These are phyloP conservation scores for Rotaria socialis DNA, from an alignment of 2,888 invertebrate species.

Conservation along the genomic window DNA sequence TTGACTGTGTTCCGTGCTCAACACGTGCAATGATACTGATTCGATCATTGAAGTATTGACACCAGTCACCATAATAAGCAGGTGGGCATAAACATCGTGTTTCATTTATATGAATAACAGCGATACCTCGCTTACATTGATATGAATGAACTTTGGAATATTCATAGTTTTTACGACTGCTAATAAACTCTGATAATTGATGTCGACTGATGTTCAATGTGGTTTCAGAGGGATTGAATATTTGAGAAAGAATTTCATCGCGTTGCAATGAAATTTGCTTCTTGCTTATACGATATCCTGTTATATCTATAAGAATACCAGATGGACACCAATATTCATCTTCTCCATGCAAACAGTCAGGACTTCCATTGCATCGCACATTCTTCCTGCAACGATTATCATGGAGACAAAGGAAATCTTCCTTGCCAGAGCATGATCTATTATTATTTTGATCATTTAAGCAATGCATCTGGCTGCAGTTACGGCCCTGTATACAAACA, in stretches of 20 bases:
- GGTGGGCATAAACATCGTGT: not conserved
- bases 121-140: not conserved
- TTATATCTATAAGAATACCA: too few relatives aligned
- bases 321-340: not conserved
- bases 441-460: not conserved
- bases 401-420: not conserved
- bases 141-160: too few relatives aligned
- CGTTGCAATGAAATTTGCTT: too few relatives aligned
- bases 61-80: not conserved
- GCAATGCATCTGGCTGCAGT: not conserved
- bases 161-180: too few relatives aligned
- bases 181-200: too few relatives aligned
- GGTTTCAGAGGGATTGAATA: too few relatives aligned
- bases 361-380: not conserved
- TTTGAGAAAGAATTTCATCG: fast-evolving
- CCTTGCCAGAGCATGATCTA: not conserved
- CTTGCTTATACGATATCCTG: too few relatives aligned
- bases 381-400: not conserved
- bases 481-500: not conserved
- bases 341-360: not conserved
- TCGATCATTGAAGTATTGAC: not conserved
- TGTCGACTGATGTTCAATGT: too few relatives aligned
- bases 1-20: not conserved
- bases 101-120: not conserved
- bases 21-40: not conserved